Evolutionary conservation across 2,113 vertebrate species (phyloP), one percentile per base, ranked within the genome.

Genomic region (Phoxinus phoxinus): DNA sequence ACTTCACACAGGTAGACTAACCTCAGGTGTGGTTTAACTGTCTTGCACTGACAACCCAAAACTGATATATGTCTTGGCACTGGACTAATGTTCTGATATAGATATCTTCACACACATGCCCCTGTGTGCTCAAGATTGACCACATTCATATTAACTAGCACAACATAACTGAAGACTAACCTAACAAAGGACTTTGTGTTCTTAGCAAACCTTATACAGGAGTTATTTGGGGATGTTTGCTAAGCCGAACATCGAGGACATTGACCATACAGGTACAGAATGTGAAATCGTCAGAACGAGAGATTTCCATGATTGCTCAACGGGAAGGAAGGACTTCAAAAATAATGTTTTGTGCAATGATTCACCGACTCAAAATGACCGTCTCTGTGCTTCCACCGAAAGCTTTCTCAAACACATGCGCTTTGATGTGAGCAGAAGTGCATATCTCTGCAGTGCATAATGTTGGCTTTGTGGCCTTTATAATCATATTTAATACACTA

Each of bases 181-280:
- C 48, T 21, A 30, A 76, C 21, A 78, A 37, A 78, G 19, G 32
- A 78, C 51, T 78, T 37, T 32, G 27, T 58, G 75, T 37, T 78
- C 30, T 58, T 37, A 11, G 46, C 21, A 7, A 4, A 77, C 48
- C 17, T 56, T 58, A 4, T 7, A 13, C 51, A 10, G 74, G 21
- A 25, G 76, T 37, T n/a, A 79, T 79, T 79, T 17, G n/a, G 53
- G 76, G 76, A 25, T 59, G 53, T 79, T 59, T 79, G 76, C 76
- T 25, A 41, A 78, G 74, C 27, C 32, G 27, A 77, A 32, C 7
- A n/a, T 41, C 10, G 21, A 21, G 46, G 21, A 13, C 46, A 13
- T 5, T 41, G n/a, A 3, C 32, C n/a, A n/a, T n/a, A 3, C 51
- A 37, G 27, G 27, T 6, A 19, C 25, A 32, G 25, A 73, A n/a